Conservation (phyloP, 2,113 vertebrate genomes). For the Microcebus lehilahytsara region DNA sequence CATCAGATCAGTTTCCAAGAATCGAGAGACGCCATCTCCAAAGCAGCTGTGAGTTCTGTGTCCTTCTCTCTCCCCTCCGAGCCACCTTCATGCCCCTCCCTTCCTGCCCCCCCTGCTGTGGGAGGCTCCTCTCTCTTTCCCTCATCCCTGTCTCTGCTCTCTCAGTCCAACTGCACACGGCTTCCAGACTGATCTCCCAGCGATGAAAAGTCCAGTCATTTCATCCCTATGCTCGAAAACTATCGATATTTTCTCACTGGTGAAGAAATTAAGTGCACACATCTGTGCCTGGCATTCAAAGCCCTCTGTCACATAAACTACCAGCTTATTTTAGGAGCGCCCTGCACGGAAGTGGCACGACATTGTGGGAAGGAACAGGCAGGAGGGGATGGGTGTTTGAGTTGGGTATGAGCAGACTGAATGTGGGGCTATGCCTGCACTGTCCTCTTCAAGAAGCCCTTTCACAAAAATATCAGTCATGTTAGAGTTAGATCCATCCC, state of each 20-base stretch:
- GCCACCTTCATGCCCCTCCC: not conserved
- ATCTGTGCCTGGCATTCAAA: not conserved
- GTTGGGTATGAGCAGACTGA: not conserved
- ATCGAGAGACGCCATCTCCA: not conserved
- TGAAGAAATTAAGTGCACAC: not conserved
- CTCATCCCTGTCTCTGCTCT: not conserved
- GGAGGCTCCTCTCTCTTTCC: not conserved
- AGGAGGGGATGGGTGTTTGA: too few relatives aligned
- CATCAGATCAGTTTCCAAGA: not conserved
- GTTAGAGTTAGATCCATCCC: not conserved
- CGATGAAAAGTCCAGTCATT: not conserved
- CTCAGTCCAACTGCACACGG: not conserved
- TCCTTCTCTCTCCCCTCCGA: not conserved
- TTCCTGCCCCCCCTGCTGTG: not conserved
- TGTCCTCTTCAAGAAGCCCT: not conserved
- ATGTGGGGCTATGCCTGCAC: not conserved
- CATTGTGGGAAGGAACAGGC: not conserved
- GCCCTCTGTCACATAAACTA: not conserved
- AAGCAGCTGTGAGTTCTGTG: not conserved
- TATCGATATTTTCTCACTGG: not conserved
- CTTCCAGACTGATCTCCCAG: not conserved
- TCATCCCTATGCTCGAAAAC: not conserved
- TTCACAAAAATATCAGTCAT: not conserved
- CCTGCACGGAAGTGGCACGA: not conserved
- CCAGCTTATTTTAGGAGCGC: not conserved